Evolutionary conservation across 2,888 invertebrate species (phyloP), one percentile per base, ranked within the genome.

Genomic region (Andricus quercusramuli): DNA sequence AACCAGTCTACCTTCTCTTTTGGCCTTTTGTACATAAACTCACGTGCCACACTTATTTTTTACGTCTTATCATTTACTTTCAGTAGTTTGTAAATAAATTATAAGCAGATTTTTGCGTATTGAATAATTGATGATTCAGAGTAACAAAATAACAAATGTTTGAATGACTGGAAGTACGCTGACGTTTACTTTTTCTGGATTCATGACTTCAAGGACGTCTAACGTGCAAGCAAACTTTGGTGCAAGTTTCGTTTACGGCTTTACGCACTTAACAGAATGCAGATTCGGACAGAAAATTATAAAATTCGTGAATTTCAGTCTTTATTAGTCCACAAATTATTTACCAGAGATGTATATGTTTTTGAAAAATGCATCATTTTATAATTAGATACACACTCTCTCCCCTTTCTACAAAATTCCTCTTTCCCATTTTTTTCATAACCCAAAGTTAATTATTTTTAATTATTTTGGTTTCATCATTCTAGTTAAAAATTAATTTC

Each of bases 1-100:
- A 74, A 32, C 74, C 56, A 37, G 74, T 51, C 51, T 51, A 51
- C 74, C 51, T 74, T 74, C 74, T 74, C 74, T 74, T 74, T 74
- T 51, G 32, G 29, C 37, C 17, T 32, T 51, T 74, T 13, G 29
- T 15, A 15, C 3, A 1, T 1, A 4, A 1, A 15, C 15, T 13
- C 13, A 17, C 47, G 17, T 47, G 17, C 47, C 5, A 17, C 47
- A 17, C 17, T 47, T 47, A 17, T 47, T 47, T 47, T 47, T 47
- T 2, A 47, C 5, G 13, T 17, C 1, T 17, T 0, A 47, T 47
- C 17, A 47, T 47, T 17, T 17, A 47, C 3, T 17, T 47, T 47
- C 3, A 17, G 3, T 6, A 17, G 6, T 47, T 56, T 56, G 3
- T 22, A 56, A 56, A 56, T 22, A 25, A 17, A 29, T 74, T 5